These are phyloP conservation scores for Drosophila anomalata DNA, from an alignment of 2,888 invertebrate species.

Conservation along the genomic window DNA sequence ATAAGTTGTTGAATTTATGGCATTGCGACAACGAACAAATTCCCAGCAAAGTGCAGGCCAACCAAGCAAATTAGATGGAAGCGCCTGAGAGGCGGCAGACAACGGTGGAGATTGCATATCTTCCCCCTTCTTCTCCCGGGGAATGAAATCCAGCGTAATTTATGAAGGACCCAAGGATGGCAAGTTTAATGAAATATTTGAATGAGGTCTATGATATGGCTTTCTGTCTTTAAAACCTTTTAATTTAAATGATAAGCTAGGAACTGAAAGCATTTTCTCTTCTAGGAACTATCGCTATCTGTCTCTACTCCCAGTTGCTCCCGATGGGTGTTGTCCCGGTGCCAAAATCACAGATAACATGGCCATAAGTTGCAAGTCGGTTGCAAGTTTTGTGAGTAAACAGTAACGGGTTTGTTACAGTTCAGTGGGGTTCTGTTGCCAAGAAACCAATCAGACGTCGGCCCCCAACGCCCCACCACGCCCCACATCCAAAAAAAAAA, in stretches of 20 bases:
- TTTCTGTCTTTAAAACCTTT: not conserved
- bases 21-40: slow-evolving; percentile 65
- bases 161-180: slow-evolving; percentile 42
- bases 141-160: slow-evolving; percentile 53
- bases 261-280: not conserved
- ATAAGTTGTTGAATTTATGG: slow-evolving; percentile 75
- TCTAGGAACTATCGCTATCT: slow-evolving; percentile 12
- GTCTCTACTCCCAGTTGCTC: slow-evolving; percentile 17
- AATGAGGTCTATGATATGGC: not conserved
- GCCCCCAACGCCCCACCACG: slow-evolving; percentile 2
- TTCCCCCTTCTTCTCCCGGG: not conserved
- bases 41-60: slow-evolving; percentile 48
- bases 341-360: slow-evolving; percentile 52
- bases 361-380: slow-evolving; percentile 51
- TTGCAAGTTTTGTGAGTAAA: slow-evolving; percentile 29
- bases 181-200: slow-evolving; percentile 35
- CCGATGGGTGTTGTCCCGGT: slow-evolving; percentile 40
- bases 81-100: slow-evolving; percentile 27
- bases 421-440: slow-evolving; percentile 48
- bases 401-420: slow-evolving; percentile 21
- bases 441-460: slow-evolving; percentile 65
- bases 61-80: slow-evolving; percentile 44
- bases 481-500: slow-evolving; percentile 5
- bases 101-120: slow-evolving; percentile 10
- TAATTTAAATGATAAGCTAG: not conserved